A percentile compares a stretch with the other conserved stretches of the same genome.
These are phyloP conservation scores for Pasiphila rectangulata DNA, from an alignment of 2,888 invertebrate genomes.

Conservation along the genomic window DNA sequence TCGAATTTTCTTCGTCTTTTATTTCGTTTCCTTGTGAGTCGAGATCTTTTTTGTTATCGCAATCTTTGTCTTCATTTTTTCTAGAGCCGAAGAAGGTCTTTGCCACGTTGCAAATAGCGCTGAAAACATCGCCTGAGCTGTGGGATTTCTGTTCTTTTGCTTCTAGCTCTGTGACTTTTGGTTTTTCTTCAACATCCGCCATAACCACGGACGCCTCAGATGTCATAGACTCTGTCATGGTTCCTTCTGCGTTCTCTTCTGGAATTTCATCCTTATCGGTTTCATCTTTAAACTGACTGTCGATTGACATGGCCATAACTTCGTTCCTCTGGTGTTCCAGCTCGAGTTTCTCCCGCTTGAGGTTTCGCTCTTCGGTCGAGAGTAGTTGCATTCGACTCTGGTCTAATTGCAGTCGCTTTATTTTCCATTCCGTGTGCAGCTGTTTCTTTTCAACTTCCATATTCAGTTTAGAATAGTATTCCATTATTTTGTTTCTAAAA, in stretches of 20 bases:
- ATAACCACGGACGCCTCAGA: constrained; percentile 33
- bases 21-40: constrained; percentile 65
- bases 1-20: constrained; percentile 38
- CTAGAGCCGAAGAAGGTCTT: constrained; percentile 59
- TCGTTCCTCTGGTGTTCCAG: constrained; percentile 65
- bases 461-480: constrained; percentile 83
- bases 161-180: constrained; percentile 29
- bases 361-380: constrained; percentile 76
- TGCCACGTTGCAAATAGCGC: constrained; percentile 60
- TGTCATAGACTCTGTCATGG: constrained; percentile 34
- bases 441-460: constrained; percentile 81
- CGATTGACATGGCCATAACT: constrained; percentile 62
- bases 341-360: constrained; percentile 78
- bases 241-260: constrained; percentile 12
- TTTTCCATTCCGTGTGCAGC: constrained; percentile 80
- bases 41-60: constrained; percentile 58
- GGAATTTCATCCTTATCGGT: constrained; percentile 25
- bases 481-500: constrained; percentile 80
- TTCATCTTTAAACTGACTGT: constrained; percentile 48
- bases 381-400: constrained; percentile 69
- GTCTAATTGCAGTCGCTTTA: constrained; percentile 69
- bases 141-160: constrained; percentile 44
- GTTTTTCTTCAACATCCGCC: constrained; percentile 33
- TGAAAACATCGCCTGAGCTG: constrained; percentile 53
- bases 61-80: constrained; percentile 39